phyloP scores from a whole-genome alignment of 2,113 vertebrate species.

The Myrmecobius fasciatus region DNA sequence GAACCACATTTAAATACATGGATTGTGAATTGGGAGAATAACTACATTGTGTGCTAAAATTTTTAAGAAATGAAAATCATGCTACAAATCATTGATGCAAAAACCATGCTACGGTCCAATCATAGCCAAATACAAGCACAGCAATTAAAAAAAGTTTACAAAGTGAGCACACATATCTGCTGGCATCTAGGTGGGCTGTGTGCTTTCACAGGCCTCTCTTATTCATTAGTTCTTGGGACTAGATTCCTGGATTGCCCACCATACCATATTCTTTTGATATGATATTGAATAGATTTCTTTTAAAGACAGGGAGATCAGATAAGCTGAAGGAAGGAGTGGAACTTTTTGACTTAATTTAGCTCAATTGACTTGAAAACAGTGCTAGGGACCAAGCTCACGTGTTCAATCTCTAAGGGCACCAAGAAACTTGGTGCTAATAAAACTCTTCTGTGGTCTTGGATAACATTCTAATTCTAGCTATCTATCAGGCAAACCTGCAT shows the following conservation, averaged over 20 bases:
- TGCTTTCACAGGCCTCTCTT: not conserved
- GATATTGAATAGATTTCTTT: not conserved
- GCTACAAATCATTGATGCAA: not conserved
- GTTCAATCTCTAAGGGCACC: not conserved
- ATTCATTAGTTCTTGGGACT: too few species aligned
- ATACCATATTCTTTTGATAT: accelerated
- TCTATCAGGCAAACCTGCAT: not conserved
- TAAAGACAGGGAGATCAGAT: not conserved
- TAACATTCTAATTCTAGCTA: not conserved
- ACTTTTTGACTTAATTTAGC: not conserved
- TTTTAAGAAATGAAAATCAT: conserved; percentile 7
- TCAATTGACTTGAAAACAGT: not conserved
- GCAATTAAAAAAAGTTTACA: not conserved
- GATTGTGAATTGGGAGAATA: not conserved
- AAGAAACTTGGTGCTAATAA: not conserved
- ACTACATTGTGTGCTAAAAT: conserved; percentile 14
- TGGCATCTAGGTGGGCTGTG: not conserved
- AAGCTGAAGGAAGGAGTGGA: not conserved
- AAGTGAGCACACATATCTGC: not conserved
- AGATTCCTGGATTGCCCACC: accelerated
- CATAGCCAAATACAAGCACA: not conserved
- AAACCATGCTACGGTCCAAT: conserved; percentile 14
- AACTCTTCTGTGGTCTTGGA: not conserved
- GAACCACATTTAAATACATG: not conserved
- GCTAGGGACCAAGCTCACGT: not conserved